Conservation (phyloP, 2,888 invertebrate genomes). For the Falcaria lacertinaria region DNA sequence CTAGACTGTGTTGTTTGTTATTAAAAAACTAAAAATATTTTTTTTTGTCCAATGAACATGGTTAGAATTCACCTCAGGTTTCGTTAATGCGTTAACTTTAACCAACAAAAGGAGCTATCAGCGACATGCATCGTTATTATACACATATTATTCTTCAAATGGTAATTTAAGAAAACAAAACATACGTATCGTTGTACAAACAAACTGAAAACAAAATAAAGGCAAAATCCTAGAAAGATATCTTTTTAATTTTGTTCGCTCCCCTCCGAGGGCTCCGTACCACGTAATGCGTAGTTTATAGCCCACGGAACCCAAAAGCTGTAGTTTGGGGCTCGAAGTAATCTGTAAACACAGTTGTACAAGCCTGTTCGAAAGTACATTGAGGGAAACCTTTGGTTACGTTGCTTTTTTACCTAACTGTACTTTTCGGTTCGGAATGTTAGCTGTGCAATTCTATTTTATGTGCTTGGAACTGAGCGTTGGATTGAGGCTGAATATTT, state of each 20-base stretch:
- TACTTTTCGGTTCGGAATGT: not conserved
- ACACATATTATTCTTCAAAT: too few relatives aligned
- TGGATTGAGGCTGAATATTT: not conserved
- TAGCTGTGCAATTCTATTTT: not conserved
- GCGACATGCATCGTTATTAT: too few relatives aligned
- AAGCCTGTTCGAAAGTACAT: slow-evolving; percentile 15
- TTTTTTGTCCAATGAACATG: too few relatives aligned
- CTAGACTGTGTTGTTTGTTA: too few relatives aligned
- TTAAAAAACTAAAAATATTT: too few relatives aligned
- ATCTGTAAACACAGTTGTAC: slow-evolving; percentile 57
- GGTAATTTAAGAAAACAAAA: not conserved
- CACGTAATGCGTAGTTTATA: slow-evolving; percentile 65
- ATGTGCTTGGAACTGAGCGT: not conserved
- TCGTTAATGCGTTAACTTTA: too few relatives aligned
- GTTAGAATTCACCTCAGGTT: too few relatives aligned
- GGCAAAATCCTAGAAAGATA: not conserved
- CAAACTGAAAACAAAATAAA: not conserved
- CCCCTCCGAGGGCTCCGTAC: slow-evolving; percentile 34
- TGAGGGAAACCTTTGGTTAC: slow-evolving; percentile 15
- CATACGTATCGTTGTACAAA: not conserved
- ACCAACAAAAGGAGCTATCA: too few relatives aligned
- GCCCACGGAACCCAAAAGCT: slow-evolving; percentile 50
- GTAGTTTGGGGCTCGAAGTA: slow-evolving; percentile 57
- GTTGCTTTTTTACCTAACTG: slow-evolving; percentile 16
- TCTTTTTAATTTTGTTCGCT: not conserved